phyloP scores from a whole-genome alignment of 2,113 vertebrate species.

The Dendropsophus ebraccatus region DNA sequence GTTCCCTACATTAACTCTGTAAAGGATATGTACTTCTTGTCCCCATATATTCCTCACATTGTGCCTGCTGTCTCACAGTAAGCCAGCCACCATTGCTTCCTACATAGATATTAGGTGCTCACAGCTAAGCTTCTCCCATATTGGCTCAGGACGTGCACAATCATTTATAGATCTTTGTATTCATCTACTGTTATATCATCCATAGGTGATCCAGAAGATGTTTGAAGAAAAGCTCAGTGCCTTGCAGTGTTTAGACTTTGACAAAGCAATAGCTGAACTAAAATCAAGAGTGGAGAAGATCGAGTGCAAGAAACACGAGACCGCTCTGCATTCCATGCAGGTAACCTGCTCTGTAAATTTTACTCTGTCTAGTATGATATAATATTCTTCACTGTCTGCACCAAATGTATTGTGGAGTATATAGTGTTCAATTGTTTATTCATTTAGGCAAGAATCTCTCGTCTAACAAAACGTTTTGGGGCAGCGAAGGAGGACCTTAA shows the following conservation, averaged over 20 bases:
- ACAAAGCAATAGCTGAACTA: slow-evolving; percentile 86
- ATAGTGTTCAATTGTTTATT: slow-evolving; percentile 6
- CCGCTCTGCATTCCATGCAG: slow-evolving; percentile 85
- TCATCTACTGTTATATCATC: too few relatives aligned
- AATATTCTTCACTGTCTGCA: too few relatives aligned
- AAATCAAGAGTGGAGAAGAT: slow-evolving; percentile 91
- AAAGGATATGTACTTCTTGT: too few relatives aligned
- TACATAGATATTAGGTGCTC: too few relatives aligned
- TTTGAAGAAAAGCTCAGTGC: slow-evolving; percentile 85
- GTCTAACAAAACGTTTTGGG: slow-evolving; percentile 92
- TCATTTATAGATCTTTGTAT: too few relatives aligned
- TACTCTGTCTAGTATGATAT: background rate
- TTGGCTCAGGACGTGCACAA: too few relatives aligned
- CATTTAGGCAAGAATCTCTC: slow-evolving; percentile 87
- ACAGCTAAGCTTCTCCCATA: too few relatives aligned
- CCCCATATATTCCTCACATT: too few relatives aligned
- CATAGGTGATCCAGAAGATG: slow-evolving; percentile 87
- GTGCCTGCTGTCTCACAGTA: too few relatives aligned
- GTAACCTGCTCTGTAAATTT: slow-evolving; percentile 64
- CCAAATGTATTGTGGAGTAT: background rate
- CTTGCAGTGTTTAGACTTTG: slow-evolving; percentile 85
- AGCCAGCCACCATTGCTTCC: too few relatives aligned
- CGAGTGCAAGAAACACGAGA: slow-evolving; percentile 91
- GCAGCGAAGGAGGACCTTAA: slow-evolving; percentile 87
- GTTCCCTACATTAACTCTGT: too few relatives aligned